Base-by-base conservation (phyloP, 2,113 vertebrate genomes). In the Sebastes fasciatus region DNA sequence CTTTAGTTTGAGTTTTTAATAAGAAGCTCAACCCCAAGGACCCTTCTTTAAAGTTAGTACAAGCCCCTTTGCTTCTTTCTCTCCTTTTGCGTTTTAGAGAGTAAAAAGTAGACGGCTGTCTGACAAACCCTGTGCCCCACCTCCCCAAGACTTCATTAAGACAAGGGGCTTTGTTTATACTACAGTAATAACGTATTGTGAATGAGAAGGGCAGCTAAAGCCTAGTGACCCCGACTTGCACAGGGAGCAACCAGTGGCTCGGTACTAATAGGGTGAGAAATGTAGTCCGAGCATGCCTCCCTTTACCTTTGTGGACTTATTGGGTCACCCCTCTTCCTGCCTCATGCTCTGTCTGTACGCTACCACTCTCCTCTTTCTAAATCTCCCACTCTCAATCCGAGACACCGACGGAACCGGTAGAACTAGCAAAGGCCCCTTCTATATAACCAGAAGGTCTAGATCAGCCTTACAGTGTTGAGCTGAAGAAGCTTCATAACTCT, bases 201-300 rank as follows among this genome's bases (percentile, higher is more conserved):
- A 73, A 70, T 64, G 80, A 86, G 74, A 43, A 49, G 79, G 62
- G n/a, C 78, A 67, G 76, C 48, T 66, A 58, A 82, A 80, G 86
- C 71, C 66, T 19, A 84, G 67, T 81, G 83, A 86, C 77, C 82
- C 81, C 17, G 72, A 68, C 58, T 60, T 63, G 23, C 60, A 52
- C 90, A 87, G 91, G 95, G 93, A 93, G 92, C 49, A 91, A 93
- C 92, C 94, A 92, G 90, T 94, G 96, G 95, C 95, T 95, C 88
- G 93, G 96, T 94, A 96, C 95, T 96, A 96, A 96, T 96, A 91
- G 95, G 94, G 94, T 94, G 94, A 96, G 96, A 95, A 96, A 95
- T 95, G 87, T 75, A 87, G 74, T 75, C 68, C 14, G 26, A 77
- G 40, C 12, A 66, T 19, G 13, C 81, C 68, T 34, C 77, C 65